Evolutionary conservation across 1,140 invertebrate species (phyloP).

Genomic region (Teleopsis dalmanni): DNA sequence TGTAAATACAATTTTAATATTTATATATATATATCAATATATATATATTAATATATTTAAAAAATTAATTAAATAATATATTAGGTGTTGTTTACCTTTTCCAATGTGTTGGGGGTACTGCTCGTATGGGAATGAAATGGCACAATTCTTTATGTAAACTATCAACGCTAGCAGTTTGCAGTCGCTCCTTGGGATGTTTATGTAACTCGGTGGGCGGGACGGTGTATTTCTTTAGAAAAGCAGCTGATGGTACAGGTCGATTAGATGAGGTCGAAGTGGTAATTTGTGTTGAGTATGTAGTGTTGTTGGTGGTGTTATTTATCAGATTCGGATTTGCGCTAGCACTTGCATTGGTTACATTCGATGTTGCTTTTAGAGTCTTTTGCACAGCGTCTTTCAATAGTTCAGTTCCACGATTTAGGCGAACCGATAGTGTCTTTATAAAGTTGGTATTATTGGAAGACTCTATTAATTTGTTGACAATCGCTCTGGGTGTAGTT

Average conservation of each 20-base stretch:
- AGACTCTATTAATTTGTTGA: background rate
- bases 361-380: constrained; percentile 18
- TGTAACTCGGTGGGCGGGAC: constrained; percentile 29
- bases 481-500: background rate
- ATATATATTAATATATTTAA: too few species aligned
- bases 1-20: too few species aligned
- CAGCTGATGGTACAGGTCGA: background rate
- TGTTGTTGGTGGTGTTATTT: background rate
- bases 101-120: constrained; percentile 45
- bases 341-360: background rate
- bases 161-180: constrained; percentile 47
- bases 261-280: background rate
- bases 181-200: constrained; percentile 27
- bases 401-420: constrained; percentile 49
- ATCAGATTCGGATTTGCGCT: background rate
- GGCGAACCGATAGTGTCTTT: constrained; percentile 35
- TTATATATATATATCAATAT: too few species aligned
- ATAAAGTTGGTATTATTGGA: constrained; percentile 12
- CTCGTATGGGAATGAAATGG: constrained; percentile 53
- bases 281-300: background rate
- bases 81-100: constrained; percentile 27
- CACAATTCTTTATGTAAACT: constrained; percentile 54
- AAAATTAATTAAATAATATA: too few species aligned
- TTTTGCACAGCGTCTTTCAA: constrained; percentile 49
- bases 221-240: constrained; percentile 20